Evolutionary conservation across 2,888 invertebrate species (phyloP), one percentile per base, ranked within the genome.

Genomic region (Danaus chrysippus): DNA sequence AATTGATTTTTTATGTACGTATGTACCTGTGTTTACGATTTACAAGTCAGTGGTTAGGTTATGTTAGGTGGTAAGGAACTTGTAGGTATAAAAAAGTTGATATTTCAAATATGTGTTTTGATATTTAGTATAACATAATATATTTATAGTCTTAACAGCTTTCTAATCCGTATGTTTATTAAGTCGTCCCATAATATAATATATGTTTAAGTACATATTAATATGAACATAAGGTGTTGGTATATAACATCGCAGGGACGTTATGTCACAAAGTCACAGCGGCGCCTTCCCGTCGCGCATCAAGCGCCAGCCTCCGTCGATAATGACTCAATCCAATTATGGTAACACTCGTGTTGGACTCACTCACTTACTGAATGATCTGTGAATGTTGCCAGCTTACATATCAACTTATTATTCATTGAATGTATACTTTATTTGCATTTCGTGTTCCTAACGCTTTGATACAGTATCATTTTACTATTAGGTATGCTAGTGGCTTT

Each of bases 191-290:
- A 15, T 43, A 17, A 41, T 17, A 15, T 43, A 17, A 41, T 17
- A 44, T 41, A 53, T 54, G 43, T 52, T 42, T 54, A 57, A 42
- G 43, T 63, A 62, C 52, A 13, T 46, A 61, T 5, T 44, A 55
- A 60, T 56, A 52, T 34, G 23, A 42, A 52, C 15, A 43, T 44
- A 58, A 41, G 43, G 54, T 62, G 58, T 54, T 60, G 54, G 64
- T 15, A 56, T 34, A 52, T 59, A 52, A 59, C 60, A 60, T 52
- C 54, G 42, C 85, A 91, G 91, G 85, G 89, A 90, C 67, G 41
- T 86, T 73, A 91, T 91, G 91, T 86, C 90, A 66, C 86, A 88
- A 79, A 91, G 91, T 73, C 85, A 90, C 85, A 82, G 81, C 70
- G 91, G 91, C 23, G 81, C 76, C 72, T 91, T 91, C 70, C 87